Percentiles rank a stretch among this genome's conserved stretches.
Evolutionary conservation across 2,113 vertebrate species (phyloP).

Genomic region (Cochlearius cochlearius): DNA sequence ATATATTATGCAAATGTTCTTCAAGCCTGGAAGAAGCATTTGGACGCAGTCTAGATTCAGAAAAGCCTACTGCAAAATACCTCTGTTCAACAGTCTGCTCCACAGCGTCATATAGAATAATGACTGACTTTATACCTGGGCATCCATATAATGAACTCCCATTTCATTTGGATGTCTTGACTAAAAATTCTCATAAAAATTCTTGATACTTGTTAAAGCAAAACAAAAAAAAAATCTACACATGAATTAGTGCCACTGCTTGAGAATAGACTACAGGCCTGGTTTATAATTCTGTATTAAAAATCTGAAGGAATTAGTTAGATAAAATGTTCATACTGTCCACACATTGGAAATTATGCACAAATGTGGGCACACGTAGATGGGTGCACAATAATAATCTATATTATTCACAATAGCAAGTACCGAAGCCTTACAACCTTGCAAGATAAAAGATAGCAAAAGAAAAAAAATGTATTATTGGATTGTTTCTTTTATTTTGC

Average conservation of each 20-base stretch:
- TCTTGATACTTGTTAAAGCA: neutral
- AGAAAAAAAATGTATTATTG: neutral
- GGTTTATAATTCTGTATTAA: neutral
- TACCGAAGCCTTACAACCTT: neutral
- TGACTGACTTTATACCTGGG: neutral
- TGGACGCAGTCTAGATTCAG: neutral
- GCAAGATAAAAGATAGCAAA: neutral
- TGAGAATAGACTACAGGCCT: neutral
- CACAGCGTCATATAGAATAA: neutral
- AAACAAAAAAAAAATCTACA: accelerated
- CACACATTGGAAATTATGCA: neutral
- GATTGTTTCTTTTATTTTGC: neutral
- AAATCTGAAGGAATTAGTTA: neutral
- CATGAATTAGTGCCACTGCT: neutral
- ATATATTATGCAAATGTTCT: neutral
- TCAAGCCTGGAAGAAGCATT: neutral
- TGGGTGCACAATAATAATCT: neutral
- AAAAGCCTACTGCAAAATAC: neutral
- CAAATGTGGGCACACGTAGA: neutral
- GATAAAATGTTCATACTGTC: neutral
- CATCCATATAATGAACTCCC: neutral
- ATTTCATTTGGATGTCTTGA: neutral
- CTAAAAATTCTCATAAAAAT: neutral
- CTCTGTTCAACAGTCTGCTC: neutral
- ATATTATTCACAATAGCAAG: neutral